Evolutionary conservation across 2,888 invertebrate species (phyloP).

Genomic region (Stenchaetothrips biformis): DNA sequence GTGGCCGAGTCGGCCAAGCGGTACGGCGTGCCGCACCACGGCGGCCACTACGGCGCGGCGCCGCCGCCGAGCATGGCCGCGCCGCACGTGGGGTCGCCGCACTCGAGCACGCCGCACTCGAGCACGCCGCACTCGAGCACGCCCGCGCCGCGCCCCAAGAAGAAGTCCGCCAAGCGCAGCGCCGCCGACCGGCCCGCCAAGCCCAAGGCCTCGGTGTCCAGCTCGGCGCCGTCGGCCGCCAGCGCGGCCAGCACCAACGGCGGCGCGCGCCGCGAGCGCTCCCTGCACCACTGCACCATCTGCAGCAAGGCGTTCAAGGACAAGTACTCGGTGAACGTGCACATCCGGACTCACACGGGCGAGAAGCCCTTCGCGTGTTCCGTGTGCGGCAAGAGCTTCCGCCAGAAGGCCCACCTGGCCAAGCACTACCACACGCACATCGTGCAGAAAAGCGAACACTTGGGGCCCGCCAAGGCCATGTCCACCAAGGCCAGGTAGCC

Average conservation of each 20-base stretch:
- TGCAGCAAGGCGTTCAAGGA: conserved; percentile 92
- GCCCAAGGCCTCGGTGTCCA: conserved; percentile 40
- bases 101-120: conserved; percentile 52
- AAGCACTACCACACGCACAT: conserved; percentile 92
- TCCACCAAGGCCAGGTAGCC: conserved; percentile 1
- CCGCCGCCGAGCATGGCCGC: conserved; percentile 51
- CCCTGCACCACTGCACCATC: conserved; percentile 86
- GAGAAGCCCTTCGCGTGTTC: conserved; percentile 96
- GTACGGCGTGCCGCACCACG: conserved; percentile 36
- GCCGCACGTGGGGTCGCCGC: conserved; percentile 48
- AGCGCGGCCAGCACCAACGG: conserved; percentile 57
- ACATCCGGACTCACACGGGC: conserved; percentile 94
- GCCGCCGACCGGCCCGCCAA: conserved; percentile 43
- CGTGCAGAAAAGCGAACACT: conserved; percentile 53
- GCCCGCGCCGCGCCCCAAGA: conserved; percentile 55
- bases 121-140: conserved; percentile 58
- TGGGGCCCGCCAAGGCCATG: not conserved
- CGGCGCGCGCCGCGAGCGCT: conserved; percentile 76
- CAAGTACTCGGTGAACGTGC: conserved; percentile 96
- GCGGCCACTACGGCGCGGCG: conserved; percentile 37
- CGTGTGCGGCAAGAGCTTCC: conserved; percentile 87
- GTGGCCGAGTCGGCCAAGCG: conserved; percentile 68
- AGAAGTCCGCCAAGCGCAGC: conserved; percentile 54
- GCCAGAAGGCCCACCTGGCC: conserved; percentile 86
- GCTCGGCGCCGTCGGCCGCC: conserved; percentile 31